These are phyloP conservation scores for Gobionotothen gibberifrons DNA, from an alignment of 2,797 vertebrate species.

Conservation along the genomic window DNA sequence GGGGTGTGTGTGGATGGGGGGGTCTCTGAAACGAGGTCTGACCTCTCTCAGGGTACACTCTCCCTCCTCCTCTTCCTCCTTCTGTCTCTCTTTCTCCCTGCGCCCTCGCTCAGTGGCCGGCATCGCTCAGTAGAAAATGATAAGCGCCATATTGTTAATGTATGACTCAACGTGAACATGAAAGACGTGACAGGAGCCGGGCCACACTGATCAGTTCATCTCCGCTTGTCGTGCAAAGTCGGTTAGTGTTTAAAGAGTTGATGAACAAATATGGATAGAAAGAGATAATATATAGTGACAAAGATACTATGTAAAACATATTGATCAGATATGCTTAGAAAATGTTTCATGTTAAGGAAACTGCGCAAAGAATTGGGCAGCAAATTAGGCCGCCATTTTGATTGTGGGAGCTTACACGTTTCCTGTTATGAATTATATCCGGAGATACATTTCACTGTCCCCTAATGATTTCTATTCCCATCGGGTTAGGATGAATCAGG, in stretches of 20 bases:
- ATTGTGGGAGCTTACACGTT: slow-evolving; percentile 54
- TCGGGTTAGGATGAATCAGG: slow-evolving; percentile 66
- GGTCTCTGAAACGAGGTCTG: slow-evolving; percentile 80
- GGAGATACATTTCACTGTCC: slow-evolving; percentile 65
- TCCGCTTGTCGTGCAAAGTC: neutral
- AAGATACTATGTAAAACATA: slow-evolving; percentile 18
- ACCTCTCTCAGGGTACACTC: slow-evolving; percentile 80
- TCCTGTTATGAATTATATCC: slow-evolving; percentile 67
- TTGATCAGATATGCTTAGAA: slow-evolving; percentile 13
- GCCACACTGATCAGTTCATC: slow-evolving; percentile 30
- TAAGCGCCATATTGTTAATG: slow-evolving; percentile 46
- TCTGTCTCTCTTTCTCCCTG: slow-evolving; percentile 39
- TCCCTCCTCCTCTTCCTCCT: slow-evolving; percentile 50
- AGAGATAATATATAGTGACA: neutral
- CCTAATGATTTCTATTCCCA: slow-evolving; percentile 70
- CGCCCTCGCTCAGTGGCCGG: slow-evolving; percentile 19
- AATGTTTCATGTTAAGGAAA: slow-evolving; percentile 24
- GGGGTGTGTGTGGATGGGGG: slow-evolving; percentile 74
- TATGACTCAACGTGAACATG: slow-evolving; percentile 40
- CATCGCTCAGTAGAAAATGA: slow-evolving; percentile 35
- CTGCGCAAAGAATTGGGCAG: slow-evolving; percentile 21
- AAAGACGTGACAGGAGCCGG: slow-evolving; percentile 43
- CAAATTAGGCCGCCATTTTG: slow-evolving; percentile 59
- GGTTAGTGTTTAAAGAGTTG: neutral
- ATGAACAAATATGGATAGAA: slow-evolving; percentile 8